Conservation (phyloP, 2,888 invertebrate genomes). For the Limnephilus marmoratus region DNA sequence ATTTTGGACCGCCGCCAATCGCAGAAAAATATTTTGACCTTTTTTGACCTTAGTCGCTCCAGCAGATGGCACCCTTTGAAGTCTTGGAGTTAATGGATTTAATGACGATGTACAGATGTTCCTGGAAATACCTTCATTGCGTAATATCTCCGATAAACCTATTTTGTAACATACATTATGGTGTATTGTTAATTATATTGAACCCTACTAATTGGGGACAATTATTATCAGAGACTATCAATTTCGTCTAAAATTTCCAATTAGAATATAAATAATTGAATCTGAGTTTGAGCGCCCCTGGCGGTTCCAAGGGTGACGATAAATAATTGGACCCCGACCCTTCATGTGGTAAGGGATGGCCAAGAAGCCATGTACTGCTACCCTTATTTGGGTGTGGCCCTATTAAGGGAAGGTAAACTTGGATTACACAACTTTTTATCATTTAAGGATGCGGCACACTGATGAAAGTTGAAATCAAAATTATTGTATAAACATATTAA, state of each 20-base stretch:
- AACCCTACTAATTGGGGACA: neutral
- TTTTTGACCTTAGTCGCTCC: too few species aligned
- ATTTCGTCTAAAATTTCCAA: neutral
- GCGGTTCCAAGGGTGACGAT: neutral
- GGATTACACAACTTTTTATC: neutral
- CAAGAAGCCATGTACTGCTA: neutral
- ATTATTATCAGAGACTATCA: neutral
- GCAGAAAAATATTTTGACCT: too few species aligned
- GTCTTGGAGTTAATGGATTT: neutral
- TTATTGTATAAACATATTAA: too few species aligned
- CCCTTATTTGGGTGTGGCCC: conserved; percentile 7
- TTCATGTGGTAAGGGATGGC: conserved; percentile 5
- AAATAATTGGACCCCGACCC: neutral
- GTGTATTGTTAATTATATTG: neutral
- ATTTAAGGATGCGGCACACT: neutral
- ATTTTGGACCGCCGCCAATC: too few species aligned
- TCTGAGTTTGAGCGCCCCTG: neutral
- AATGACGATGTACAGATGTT: neutral
- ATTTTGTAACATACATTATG: neutral
- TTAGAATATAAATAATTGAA: neutral
- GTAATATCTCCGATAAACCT: neutral
- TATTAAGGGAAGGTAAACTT: conserved; percentile 8
- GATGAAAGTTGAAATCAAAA: neutral
- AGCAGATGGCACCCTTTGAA: too few species aligned
- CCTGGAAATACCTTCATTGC: neutral